A percentile compares a stretch with the other conserved stretches of the same genome.
These are phyloP conservation scores for Trachelus tabidus DNA, from an alignment of 2,888 invertebrate genomes.

Conservation along the genomic window DNA sequence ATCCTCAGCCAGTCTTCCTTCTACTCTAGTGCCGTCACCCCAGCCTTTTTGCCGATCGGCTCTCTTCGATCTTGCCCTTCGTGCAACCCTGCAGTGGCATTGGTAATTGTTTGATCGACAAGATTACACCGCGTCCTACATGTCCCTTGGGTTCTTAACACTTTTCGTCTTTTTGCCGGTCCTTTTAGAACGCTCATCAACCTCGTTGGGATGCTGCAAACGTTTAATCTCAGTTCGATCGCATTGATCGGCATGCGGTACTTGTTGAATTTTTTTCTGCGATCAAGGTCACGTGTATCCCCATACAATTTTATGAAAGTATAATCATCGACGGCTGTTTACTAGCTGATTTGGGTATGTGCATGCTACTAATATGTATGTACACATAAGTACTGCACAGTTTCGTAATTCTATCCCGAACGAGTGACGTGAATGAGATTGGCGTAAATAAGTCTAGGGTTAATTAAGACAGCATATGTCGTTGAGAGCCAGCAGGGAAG, in stretches of 20 bases:
- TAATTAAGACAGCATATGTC: constrained; percentile 47
- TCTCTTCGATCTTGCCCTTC: constrained; percentile 17
- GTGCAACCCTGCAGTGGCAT: constrained; percentile 46
- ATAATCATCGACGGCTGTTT: neutral
- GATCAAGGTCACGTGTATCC: neutral
- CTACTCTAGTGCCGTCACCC: constrained; percentile 29
- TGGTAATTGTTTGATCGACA: constrained; percentile 67
- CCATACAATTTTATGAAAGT: neutral
- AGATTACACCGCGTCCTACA: constrained; percentile 65
- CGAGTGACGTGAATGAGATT: constrained; percentile 12
- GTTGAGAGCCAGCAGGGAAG: neutral
- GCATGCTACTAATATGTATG: no score
- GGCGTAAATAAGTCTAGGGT: constrained; percentile 47
- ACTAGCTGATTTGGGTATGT: neutral
- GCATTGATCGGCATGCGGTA: no score
- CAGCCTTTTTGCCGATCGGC: constrained; percentile 14
- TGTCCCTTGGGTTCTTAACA: constrained; percentile 53
- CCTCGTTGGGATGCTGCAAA: neutral
- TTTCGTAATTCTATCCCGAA: neutral
- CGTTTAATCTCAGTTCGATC: neutral
- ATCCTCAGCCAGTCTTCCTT: constrained; percentile 10
- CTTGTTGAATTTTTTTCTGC: no score
- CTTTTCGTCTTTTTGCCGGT: constrained; percentile 34
- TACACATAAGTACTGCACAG: neutral
- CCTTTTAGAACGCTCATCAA: neutral